A percentile compares a stretch with the other conserved stretches of the same genome.
Evolutionary conservation across 2,113 vertebrate genomes (phyloP).

Genomic region (Thalassoma bifasciatum): DNA sequence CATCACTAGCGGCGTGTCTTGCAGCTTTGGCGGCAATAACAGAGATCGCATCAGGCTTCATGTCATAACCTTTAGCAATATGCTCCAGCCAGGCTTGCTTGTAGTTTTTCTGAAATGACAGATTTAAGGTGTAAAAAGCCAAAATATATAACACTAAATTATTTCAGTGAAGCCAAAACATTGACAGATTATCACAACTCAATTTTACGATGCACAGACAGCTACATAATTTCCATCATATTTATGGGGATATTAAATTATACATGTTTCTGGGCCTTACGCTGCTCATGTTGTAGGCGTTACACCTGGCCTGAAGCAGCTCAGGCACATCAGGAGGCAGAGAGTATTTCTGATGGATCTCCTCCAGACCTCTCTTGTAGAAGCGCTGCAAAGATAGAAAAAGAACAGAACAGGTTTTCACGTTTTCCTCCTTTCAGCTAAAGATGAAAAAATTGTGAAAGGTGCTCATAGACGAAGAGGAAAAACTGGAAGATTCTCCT

Average conservation of each 20-base stretch:
- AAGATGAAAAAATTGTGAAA: too few species aligned
- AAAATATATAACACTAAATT: not conserved
- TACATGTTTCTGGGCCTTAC: conserved; percentile 70
- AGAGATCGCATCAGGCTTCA: conserved; percentile 88
- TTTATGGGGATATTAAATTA: not conserved
- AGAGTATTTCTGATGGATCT: conserved; percentile 91
- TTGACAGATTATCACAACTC: too few species aligned
- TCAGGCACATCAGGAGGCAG: conserved; percentile 91
- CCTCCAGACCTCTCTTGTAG: conserved; percentile 94
- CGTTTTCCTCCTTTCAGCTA: too few species aligned
- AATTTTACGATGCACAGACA: not conserved
- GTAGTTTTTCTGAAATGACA: conserved; percentile 89
- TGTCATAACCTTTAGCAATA: conserved; percentile 90
- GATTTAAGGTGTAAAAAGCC: conserved; percentile 2
- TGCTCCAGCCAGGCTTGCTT: conserved; percentile 87
- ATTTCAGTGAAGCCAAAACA: too few species aligned
- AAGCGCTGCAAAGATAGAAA: conserved; percentile 78
- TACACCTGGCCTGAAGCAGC: conserved; percentile 93
- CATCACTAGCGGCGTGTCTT: conserved; percentile 89
- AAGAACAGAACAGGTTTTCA: not conserved
- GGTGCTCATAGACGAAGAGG: too few species aligned
- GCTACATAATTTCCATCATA: not conserved
- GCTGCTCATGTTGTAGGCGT: conserved; percentile 94
- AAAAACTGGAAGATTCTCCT: too few species aligned
- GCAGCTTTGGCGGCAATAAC: conserved; percentile 90